Evolutionary conservation across 1,140 invertebrate species (phyloP), one percentile per base, ranked within the genome.

Genomic region (Pogonognathellus flavescens): DNA sequence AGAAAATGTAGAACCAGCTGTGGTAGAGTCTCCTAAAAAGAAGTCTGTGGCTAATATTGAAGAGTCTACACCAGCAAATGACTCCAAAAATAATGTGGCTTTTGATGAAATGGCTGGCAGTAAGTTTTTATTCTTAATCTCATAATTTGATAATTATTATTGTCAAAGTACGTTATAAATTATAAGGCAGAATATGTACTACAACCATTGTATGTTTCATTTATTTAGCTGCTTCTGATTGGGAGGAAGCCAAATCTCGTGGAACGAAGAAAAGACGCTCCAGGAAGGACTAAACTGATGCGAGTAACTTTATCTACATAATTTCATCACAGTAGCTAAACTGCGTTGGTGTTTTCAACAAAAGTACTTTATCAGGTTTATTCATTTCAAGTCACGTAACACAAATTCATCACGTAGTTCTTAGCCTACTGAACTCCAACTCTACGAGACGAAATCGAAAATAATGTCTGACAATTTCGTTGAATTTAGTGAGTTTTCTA

Each of bases 181-280:
- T n/a, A n/a, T n/a, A 11, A 41, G 31, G 1, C 22, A 50, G 52
- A 41, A 49, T 10, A 49, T 72, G 49, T 85, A 25, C 81, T 50
- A 18, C 18, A 72, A 22, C 14, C 6, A 22, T 41, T 84, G 31
- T 22, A 1, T 25, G 16, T 82, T 82, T 82, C 55, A 11, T 59
- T 4, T 11, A 31, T 25, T 25, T 66, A 66, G 52, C 41, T 84
- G 16, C 41, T 60, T 16, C 80, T 76, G 88, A 88, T 16, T 88
- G 88, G 88, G 86, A 88, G 50, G 88, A 88, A 84, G 88, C 88
- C 18, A 88, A 88, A 83, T 87, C 88, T 16, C 76, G 85, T 20
- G 85, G 86, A 41, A 82, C 85, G 14, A 88, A 87, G 41, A 88
- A 88, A 72, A 55, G 84, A n/a, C 82, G 86, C 10, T 76, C 84